Evolutionary conservation across 2,888 invertebrate genomes (phyloP), one percentile per base, ranked within the genome.

Genomic region (Adineta ricciae): DNA sequence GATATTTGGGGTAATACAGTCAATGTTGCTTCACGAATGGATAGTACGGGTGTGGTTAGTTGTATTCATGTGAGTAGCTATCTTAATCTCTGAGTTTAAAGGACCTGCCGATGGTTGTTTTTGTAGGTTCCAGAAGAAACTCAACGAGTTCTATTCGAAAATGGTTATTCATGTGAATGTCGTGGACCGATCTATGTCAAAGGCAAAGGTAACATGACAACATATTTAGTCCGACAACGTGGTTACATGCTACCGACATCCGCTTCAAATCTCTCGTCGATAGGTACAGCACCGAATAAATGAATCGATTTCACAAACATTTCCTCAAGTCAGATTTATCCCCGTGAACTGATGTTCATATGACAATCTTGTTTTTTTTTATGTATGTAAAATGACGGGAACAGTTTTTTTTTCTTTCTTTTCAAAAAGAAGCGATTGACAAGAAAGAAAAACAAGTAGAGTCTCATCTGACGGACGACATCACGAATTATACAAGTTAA

Each of bases 1-100:
- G 97, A 97, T 90, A 97, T 97, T 88, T 98, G 97, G 97, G 97
- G 97, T 0, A 97, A 98, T 90, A 96, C 97, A 0, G 97, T 98
- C 0, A 98, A 98, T 90, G 96, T 97, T 86, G 96, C 97, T 0
- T 95, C 95, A 14, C 92, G 97, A 84, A 98, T 98, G 97, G 97
- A 98, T 90, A 95, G 96, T 0, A 97, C 97, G 0, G 97, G 97
- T 0, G 93, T 83, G 56, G 50, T 52, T 52, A 83, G 84, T 88
- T 93, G 94, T 86, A 2, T 16, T 36, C 1, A 84, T 86, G 32
- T 91, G 92, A 88, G 91, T 91, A 52, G 90, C 91, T 14, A 89
- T 90, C 86, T 11, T 88, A 89, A 8, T 89, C 89, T 1, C 87
- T 93, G 0, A 92, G 94, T 27, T 92, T 98, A 54, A 92, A 93